Conservation (phyloP, 2,888 invertebrate genomes). For the Lycocerus yunnanus region DNA sequence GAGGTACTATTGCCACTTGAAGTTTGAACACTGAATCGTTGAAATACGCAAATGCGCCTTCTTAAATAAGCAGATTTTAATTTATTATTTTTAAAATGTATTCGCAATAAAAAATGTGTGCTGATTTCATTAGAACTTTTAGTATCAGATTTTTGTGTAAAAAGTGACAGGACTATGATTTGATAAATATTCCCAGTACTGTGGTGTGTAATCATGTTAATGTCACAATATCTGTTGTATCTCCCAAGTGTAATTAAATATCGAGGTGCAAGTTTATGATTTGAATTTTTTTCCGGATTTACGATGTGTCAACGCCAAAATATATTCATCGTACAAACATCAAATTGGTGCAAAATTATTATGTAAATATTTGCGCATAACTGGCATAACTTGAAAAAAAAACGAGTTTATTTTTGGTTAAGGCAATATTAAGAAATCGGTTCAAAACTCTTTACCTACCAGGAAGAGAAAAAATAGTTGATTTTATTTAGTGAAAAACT, state of each 20-base stretch:
- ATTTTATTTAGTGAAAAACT: background rate
- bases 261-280: background rate
- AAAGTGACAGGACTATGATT: background rate
- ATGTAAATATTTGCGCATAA: background rate
- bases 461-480: background rate
- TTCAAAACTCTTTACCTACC: background rate
- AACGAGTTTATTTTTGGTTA: background rate
- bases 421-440: background rate
- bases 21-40: background rate
- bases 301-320: background rate
- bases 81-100: background rate
- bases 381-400: background rate
- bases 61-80: background rate
- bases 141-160: background rate
- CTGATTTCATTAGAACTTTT: constrained; percentile 2
- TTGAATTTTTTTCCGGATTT: background rate
- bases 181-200: background rate
- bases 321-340: too few relatives aligned
- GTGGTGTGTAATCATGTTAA: background rate
- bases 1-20: background rate
- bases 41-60: background rate
- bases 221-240: background rate
- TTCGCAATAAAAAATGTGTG: background rate
- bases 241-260: background rate
- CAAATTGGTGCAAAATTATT: background rate